These are phyloP conservation scores for Sycophila sp. DNA, from an alignment of 1,140 invertebrate species.

Conservation along the genomic window DNA sequence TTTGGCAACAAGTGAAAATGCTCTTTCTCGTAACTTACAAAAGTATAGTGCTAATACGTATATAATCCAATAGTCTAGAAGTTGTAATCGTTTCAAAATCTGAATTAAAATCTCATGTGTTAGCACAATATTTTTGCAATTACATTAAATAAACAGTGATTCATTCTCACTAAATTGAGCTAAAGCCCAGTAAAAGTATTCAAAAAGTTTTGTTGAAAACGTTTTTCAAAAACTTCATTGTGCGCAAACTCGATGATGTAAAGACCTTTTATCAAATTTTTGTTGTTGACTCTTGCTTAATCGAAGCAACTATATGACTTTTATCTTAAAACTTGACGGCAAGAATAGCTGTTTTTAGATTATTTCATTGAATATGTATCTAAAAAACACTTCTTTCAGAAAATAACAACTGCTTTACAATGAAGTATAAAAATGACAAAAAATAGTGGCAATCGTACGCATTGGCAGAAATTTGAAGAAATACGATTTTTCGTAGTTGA, in stretches of 20 bases:
- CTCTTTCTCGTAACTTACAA: constrained; percentile 7
- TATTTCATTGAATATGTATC: neutral
- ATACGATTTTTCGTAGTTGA: neutral
- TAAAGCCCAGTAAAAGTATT: constrained; percentile 20
- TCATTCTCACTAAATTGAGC: constrained; percentile 14
- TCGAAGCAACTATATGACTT: neutral
- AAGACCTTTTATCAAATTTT: no score
- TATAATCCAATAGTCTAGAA: neutral
- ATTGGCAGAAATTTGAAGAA: constrained; percentile 11
- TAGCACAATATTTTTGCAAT: constrained; percentile 8
- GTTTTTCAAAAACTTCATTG: constrained; percentile 12
- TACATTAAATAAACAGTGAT: constrained; percentile 14
- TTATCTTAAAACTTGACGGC: neutral
- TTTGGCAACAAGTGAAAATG: constrained; percentile 11
- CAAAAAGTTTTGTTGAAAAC: constrained; percentile 30
- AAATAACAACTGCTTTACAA: neutral
- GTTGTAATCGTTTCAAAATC: neutral
- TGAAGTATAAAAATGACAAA: constrained; percentile 21
- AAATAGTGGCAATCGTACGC: neutral
- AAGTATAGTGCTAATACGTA: neutral
- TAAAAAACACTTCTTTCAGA: neutral
- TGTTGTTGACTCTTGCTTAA: no score
- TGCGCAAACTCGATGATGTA: neutral
- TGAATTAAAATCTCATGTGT: neutral
- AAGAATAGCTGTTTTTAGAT: constrained; percentile 7